Conservation (phyloP, 2,797 vertebrate genomes). For the Peromyscus eremicus region DNA sequence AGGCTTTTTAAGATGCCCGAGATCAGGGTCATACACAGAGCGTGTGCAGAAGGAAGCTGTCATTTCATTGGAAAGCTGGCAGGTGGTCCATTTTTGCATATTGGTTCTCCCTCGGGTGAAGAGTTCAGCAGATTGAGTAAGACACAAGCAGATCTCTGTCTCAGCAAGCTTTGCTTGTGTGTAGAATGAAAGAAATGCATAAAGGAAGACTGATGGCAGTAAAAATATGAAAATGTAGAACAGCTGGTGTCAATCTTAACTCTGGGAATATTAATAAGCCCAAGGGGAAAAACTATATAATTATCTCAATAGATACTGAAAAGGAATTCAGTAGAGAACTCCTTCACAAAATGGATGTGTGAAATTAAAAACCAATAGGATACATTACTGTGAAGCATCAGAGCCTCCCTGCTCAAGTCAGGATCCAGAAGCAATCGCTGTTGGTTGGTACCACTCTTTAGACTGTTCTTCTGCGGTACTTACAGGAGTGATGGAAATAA, state of each 20-base stretch:
- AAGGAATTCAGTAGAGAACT: slow-evolving; percentile 27
- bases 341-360: background rate
- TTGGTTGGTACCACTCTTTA: background rate
- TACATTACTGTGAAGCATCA: background rate
- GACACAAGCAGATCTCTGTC: background rate
- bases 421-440: background rate
- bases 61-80: background rate
- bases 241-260: background rate
- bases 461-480: background rate
- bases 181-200: background rate
- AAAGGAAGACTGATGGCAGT: background rate
- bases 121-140: background rate
- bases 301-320: slow-evolving; percentile 25
- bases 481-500: background rate
- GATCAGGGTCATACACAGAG: background rate
- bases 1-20: background rate
- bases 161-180: background rate
- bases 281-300: background rate
- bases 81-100: background rate
- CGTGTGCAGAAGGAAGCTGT: background rate
- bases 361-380: slow-evolving; percentile 35
- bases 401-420: background rate
- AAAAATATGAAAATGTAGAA: background rate
- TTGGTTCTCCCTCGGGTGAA: background rate
- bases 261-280: slow-evolving; percentile 7